Evolutionary conservation across 1,140 invertebrate genomes (phyloP).

Genomic region (Drosophila sechellia): DNA sequence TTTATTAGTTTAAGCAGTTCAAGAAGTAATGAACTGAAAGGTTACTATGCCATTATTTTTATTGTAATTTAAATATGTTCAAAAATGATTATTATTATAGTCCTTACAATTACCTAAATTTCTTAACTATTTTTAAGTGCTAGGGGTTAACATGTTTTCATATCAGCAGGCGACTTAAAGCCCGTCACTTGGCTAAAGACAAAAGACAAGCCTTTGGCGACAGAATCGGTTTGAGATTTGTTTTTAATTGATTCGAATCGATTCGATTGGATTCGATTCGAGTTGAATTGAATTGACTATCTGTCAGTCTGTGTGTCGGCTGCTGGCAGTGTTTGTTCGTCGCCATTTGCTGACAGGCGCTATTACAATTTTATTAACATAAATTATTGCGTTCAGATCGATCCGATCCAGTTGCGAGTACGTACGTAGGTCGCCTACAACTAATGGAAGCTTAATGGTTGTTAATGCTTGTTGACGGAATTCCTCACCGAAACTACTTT

Average conservation of each 20-base stretch:
- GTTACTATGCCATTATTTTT: no score
- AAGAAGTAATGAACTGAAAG: no score
- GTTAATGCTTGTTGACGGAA: constrained; percentile 45
- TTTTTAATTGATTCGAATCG: constrained; percentile 70
- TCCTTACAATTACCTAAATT: no score
- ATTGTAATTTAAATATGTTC: no score
- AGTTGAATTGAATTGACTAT: constrained; percentile 53
- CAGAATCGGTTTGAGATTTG: constrained; percentile 55
- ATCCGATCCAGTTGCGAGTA: neutral
- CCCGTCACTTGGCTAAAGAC: constrained; percentile 39
- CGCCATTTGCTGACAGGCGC: constrained; percentile 66
- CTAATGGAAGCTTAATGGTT: constrained; percentile 61
- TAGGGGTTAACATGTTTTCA: constrained; percentile 35
- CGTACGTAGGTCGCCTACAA: constrained; percentile 14
- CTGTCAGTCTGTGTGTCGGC: constrained; percentile 34
- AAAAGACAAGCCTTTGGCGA: constrained; percentile 54
- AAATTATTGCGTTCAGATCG: constrained; percentile 58
- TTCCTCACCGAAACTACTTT: constrained; percentile 41
- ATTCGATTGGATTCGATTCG: constrained; percentile 48
- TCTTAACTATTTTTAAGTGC: no score
- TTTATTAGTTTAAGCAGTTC: no score
- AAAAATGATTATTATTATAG: no score
- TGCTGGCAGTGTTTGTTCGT: constrained; percentile 46
- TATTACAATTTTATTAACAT: constrained; percentile 72
- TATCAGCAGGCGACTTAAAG: constrained; percentile 14